Evolutionary conservation across 2,888 invertebrate species (phyloP), one percentile per base, ranked within the genome.

Genomic region (Cryptus armator): DNA sequence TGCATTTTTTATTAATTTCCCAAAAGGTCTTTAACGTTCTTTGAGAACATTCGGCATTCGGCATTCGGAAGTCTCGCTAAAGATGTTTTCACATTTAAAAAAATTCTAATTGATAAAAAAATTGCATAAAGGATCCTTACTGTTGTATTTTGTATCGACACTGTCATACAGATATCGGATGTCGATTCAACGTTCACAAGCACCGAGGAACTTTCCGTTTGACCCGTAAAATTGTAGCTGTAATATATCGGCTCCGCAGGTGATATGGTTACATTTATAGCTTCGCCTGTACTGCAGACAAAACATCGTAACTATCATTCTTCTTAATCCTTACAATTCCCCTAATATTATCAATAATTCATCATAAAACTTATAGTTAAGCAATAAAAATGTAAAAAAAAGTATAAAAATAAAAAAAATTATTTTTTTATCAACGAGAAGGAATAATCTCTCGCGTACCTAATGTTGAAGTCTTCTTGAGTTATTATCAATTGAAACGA

Each of bases 121-220:
- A 9, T 4, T 37, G 37, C 37, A 37, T 37, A 5, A 37, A 37
- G 6, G 37, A 7, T 0, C 1, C 95, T 95, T 91, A 97, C 97
- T 90, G 96, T 95, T 87, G 96, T 95, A 90, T 96, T 96, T 93
- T 98, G 98, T 88, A 98, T 96, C 0, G 98, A 97, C 0, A 98
- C 95, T 0, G 96, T 96, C 93, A 97, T 96, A 90, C 98, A 98
- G 0, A 95, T 95, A 56, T 96, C 95, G 89, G 96, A 96, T 6
- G 95, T 94, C 0, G 97, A 97, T 80, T 95, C 95, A 0, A 97
- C 95, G 92, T 95, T 95, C 0, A 97, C 94, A 2, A 96, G 94
- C 0, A 97, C 96, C 91, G 83, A 95, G 92, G 88, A 94, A 83
- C 91, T 93, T 85, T 91, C 88, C 70, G 86, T 90, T 90, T 91